Conservation (phyloP, 2,888 invertebrate species). For the Nomada ferruginata region DNA sequence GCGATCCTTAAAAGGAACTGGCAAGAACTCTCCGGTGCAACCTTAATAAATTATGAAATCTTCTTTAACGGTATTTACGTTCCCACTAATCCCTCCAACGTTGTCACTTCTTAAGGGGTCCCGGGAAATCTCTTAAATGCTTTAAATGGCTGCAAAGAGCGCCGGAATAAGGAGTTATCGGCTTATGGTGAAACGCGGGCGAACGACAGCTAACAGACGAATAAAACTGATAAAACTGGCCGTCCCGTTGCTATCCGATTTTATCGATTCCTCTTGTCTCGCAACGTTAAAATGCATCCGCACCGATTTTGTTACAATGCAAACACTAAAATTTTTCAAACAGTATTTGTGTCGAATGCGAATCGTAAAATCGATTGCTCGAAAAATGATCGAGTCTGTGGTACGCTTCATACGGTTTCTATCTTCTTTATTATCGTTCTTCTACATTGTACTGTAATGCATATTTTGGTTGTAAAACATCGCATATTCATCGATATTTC, state of each 20-base stretch:
- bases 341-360: not conserved
- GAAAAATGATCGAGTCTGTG: not conserved
- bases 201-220: constrained; percentile 40
- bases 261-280: constrained; percentile 17
- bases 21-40: not conserved
- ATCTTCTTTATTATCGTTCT: not conserved
- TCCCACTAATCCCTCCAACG: constrained; percentile 50
- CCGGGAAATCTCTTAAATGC: constrained; percentile 64
- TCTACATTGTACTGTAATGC: not conserved
- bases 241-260: constrained; percentile 4
- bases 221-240: constrained; percentile 46
- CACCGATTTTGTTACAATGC: not conserved
- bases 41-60: constrained; percentile 44
- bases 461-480: not conserved
- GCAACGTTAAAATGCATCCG: not conserved
- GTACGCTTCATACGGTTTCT: not conserved
- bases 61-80: constrained; percentile 45
- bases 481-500: not conserved
- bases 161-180: constrained; percentile 70
- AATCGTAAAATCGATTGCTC: not conserved
- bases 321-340: not conserved
- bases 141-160: constrained; percentile 63
- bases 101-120: constrained; percentile 54
- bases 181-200: constrained; percentile 56
- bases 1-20: constrained; percentile 8